phyloP scores from a whole-genome alignment of 2,888 invertebrate genomes.

The Eurytoma californica region DNA sequence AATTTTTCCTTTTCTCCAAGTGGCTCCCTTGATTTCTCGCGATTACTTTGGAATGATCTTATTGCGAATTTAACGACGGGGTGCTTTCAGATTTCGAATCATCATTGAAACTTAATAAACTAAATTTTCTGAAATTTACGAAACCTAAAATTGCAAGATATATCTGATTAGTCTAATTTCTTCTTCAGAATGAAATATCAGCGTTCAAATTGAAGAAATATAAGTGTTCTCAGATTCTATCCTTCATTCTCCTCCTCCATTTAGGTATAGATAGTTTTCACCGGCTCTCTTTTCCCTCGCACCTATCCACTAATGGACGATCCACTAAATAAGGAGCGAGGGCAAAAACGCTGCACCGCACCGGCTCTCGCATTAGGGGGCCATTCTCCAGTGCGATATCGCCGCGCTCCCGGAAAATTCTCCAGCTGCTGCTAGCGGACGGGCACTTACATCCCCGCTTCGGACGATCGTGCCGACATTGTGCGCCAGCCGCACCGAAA shows the following conservation, averaged over 20 bases:
- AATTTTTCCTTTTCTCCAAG: not conserved
- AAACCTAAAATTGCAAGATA: too few relatives aligned
- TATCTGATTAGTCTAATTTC: too few relatives aligned
- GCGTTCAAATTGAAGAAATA: too few relatives aligned
- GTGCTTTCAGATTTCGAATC: too few relatives aligned
- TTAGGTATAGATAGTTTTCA: conserved; percentile 29
- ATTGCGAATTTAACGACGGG: too few relatives aligned
- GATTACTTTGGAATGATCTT: too few relatives aligned
- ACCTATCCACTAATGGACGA: conserved; percentile 63
- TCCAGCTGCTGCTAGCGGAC: not conserved
- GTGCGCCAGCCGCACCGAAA: not conserved
- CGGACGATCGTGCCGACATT: conserved; percentile 11
- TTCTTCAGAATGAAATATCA: too few relatives aligned
- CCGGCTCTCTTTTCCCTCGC: conserved; percentile 29
- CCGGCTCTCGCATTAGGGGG: conserved; percentile 46
- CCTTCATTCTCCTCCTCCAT: too few relatives aligned
- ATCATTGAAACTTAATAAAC: too few relatives aligned
- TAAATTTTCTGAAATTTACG: too few relatives aligned
- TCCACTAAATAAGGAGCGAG: conserved; percentile 68
- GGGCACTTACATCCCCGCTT: not conserved
- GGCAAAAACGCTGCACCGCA: conserved; percentile 59
- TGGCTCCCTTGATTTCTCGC: not conserved
- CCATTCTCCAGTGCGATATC: conserved; percentile 46
- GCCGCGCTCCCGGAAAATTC: conserved; percentile 17
- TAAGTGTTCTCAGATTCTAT: too few relatives aligned